Base-by-base conservation (phyloP, 2,888 invertebrate genomes). In the Drosophila anomelani region DNA sequence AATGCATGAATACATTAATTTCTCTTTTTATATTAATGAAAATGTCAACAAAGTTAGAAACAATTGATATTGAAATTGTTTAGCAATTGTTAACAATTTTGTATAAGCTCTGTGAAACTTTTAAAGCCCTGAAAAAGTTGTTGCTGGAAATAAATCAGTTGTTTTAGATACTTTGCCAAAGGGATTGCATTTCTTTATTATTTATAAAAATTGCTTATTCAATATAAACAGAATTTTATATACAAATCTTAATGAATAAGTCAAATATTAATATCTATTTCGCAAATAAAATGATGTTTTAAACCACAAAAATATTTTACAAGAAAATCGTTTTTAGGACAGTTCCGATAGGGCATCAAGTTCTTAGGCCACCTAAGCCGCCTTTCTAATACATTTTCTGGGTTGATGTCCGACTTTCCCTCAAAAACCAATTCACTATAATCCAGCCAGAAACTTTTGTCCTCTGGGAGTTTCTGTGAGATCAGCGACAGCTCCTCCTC, bases 161-260 rank as follows among this genome's bases (percentile, higher is more conserved):
- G 41, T 13, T 13, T 17, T 26, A 20, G 23, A 29, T 32, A 6
- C 0, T n/a, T 47, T 6, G n/a, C 32, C 32, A 9, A 32, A 32
- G 9, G 3, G 32, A 2, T 9, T 32, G 9, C 10, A 32, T 10
- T 10, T 32, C 8, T 32, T 32, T 8, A 9, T 3, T 32, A 9
- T 9, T 32, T 32, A 23, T 3, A 7, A 7, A 43, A 7, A 2
- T 3, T 8, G 3, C 1, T 7, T 7, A 15, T 26, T 4, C 4
- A 32, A 9, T 2, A 12, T 0, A 32, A 0, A 0, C 3, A 17
- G 0, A 7, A 17, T n/a, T 12, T 3, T 3, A 12, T 0, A 1
- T 12, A 6, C 6, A 29, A n/a, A 0, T 17, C 49, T 51, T 34
- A 9, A 5, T 4, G 26, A n/a, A 1, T 6, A 10, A 5, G 9